phyloP scores from a whole-genome alignment of 2,797 vertebrate genomes.

The Chaetophractus vellerosus region DNA sequence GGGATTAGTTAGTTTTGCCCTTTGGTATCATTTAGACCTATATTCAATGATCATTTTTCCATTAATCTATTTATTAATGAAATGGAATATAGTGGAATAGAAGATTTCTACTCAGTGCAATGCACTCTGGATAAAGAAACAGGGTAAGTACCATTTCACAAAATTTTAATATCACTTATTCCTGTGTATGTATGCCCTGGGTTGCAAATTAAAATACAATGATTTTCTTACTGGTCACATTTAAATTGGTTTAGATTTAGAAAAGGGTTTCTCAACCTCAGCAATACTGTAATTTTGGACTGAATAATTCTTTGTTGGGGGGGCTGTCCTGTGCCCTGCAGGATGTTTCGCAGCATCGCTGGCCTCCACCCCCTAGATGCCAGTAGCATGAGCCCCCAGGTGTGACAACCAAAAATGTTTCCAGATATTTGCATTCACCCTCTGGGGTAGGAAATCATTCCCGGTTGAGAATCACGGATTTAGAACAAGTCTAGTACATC shows the following conservation, averaged over 20 bases:
- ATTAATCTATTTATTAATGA: neutral
- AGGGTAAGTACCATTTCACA: neutral
- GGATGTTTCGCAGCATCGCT: neutral
- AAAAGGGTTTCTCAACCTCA: neutral
- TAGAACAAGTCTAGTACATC: neutral
- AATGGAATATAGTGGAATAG: neutral
- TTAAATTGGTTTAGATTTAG: neutral
- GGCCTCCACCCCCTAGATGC: neutral
- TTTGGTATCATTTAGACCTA: neutral
- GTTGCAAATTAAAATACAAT: neutral
- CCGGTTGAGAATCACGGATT: accelerated
- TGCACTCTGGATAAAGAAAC: neutral
- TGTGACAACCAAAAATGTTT: neutral
- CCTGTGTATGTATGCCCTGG: neutral
- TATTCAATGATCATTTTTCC: neutral
- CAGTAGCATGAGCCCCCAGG: neutral
- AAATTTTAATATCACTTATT: neutral
- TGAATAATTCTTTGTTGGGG: accelerated
- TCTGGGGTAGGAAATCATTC: neutral
- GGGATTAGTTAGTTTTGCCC: neutral
- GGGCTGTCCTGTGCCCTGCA: neutral
- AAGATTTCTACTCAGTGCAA: neutral
- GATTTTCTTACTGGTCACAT: neutral
- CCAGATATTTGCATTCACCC: neutral
- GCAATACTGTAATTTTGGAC: neutral